Base-by-base conservation (phyloP, 2,113 vertebrate genomes). In the Syngnathus floridae region DNA sequence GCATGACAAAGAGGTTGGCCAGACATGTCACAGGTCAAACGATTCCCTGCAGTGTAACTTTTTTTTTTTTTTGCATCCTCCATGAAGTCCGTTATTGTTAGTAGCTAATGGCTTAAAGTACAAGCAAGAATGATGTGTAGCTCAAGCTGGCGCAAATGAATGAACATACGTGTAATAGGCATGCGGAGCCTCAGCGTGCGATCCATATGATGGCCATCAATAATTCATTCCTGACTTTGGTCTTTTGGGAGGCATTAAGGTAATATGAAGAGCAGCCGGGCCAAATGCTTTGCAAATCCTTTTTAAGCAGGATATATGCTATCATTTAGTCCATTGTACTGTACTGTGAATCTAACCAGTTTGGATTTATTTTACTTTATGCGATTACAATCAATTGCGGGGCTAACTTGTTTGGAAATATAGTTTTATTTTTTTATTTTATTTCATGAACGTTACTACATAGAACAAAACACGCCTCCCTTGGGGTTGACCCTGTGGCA, bases 1-100 rank as follows among this genome's bases (percentile, higher is more conserved):
- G 77, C 88, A 90, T 91, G 89, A 84, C 76, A 77, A 86, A 85
- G 89, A 91, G 87, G 85, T 89, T 88, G 86, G 89, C 90, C 90
- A 91, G 86, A 90, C 87, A 89, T 84, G 92, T 92, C 92, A 93
- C 79, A 93, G 93, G 93, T 94, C 92, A 83, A 89, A 81, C 60
- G 68, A 74, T 69, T 46, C 61, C n/a, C 70, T 54, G 26, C n/a
- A 19, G 51, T 11, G 45, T 49, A 52, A 60, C 77, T 69, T 76
- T 81, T 46, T 35, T 31, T 22, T 63, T 51, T 59, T 83, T 86
- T 82, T n/a, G 81, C 74, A 78, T 7, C 66, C 74, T 63, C 67
- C 66, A 62, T 75, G 74, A 82, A 82, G 73, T 79, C 76, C 66
- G 73, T 87, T 81, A 77, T 83, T 85, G 75, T 84, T 87, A 81